A percentile compares a stretch with the other conserved stretches of the same genome.
These are phyloP conservation scores for Malthinus flaveolus DNA, from an alignment of 2,888 invertebrate species.

Conservation along the genomic window DNA sequence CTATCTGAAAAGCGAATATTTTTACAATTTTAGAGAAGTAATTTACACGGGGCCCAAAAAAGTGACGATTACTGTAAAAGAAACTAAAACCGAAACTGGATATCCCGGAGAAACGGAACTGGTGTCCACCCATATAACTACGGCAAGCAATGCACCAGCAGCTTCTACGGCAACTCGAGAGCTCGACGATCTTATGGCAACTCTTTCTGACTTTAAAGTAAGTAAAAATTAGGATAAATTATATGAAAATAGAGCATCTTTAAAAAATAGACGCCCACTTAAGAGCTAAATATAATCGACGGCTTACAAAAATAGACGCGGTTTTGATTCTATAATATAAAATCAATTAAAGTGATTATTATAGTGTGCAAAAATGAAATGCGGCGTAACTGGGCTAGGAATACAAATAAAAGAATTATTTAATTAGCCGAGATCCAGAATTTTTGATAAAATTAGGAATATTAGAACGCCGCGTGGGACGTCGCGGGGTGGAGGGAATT, in stretches of 20 bases:
- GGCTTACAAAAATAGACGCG: not conserved
- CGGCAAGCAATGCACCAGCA: constrained; percentile 50
- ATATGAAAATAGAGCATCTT: not conserved
- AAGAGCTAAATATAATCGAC: not conserved
- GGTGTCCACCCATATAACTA: constrained; percentile 60
- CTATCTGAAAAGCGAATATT: too few species aligned
- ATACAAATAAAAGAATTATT: not conserved
- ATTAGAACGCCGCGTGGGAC: constrained; percentile 10
- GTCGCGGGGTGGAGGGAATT: constrained; percentile 18
- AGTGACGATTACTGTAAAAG: constrained; percentile 63
- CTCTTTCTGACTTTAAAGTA: constrained; percentile 94
- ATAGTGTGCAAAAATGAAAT: not conserved
- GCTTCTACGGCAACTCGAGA: constrained; percentile 93
- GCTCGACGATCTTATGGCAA: constrained; percentile 94
- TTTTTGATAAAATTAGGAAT: constrained; percentile 3
- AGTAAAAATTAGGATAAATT: constrained; percentile 35
- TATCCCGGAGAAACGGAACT: constrained; percentile 58
- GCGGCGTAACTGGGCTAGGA: not conserved
- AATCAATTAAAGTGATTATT: too few species aligned
- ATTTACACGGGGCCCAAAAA: constrained; percentile 57
- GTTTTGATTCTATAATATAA: not conserved
- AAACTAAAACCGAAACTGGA: constrained; percentile 63
- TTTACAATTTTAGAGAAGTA: constrained; percentile 47
- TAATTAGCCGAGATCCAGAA: not conserved
- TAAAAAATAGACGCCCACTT: constrained; percentile 1